Base-by-base conservation (phyloP, 2,888 invertebrate genomes). In the Petrophora chlorosata region DNA sequence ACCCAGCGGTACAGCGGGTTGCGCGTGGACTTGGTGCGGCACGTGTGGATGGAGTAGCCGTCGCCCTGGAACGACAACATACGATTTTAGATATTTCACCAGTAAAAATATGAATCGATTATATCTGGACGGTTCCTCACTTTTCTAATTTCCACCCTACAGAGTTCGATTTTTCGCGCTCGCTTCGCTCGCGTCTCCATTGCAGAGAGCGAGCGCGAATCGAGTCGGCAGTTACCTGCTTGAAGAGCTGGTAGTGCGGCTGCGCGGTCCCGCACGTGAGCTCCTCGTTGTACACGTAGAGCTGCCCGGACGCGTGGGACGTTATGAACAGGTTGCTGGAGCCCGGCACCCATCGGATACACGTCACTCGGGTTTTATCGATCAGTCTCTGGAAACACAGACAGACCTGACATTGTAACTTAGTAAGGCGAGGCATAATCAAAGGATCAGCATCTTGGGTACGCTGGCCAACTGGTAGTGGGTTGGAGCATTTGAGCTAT, bases 261-360 rank as follows among this genome's bases (percentile, higher is more conserved):
- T 97, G 93, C 10, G 97, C 94, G 10, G 96, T 95, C 5, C 97
- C 96, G 84, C 98, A 98, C 5, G 95, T 93, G 61, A 98, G 90
- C 85, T 98, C 98, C 87, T 98, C 98, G 85, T 98, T 98, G 90
- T 99, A 99, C 42, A 99, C 94, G 91, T 99, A 99, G 70, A 99
- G 93, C 79, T 98, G 97, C 12, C 99, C 99, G 49, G 98, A 98
- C 55, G 96, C 94, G 85, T 99, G 98, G 38, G 99, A 96, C 49
- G 97, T 97, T 67, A 99, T 92, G 85, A 99, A 99, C 67, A 98
- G 92, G 76, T 97, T 97, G 66, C 96, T 94, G 35, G 98, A 98
- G 46, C 96, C 97, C 12, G 99, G 99, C 65, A 99, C 94, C 99
- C 99, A 99, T 73, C 96, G 95, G 75, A 99, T 95, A 87, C 99